phyloP scores from a whole-genome alignment of 2,113 vertebrate genomes.

The Coptodon rendalli region DNA sequence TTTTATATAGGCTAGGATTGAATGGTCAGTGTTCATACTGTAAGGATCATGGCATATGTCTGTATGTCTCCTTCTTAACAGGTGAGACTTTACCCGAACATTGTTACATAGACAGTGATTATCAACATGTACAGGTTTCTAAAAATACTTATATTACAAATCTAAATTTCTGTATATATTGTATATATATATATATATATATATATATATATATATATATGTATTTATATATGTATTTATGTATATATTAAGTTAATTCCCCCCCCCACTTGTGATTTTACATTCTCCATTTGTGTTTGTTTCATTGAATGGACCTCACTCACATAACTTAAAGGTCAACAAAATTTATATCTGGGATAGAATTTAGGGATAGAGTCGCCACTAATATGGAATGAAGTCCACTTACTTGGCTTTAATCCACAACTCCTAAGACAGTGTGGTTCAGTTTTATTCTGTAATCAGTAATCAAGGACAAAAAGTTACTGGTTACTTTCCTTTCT shows the following conservation, averaged over 20 bases:
- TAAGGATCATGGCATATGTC: not conserved
- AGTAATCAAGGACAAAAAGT: not conserved
- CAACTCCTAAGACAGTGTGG: not conserved
- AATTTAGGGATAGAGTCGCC: not conserved
- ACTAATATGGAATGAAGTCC: not conserved
- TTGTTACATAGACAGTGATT: not conserved
- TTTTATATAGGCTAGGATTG: not conserved
- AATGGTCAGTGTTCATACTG: not conserved
- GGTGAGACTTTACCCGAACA: not conserved
- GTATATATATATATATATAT: rapidly evolving
- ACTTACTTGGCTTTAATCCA: not conserved
- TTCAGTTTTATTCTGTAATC: not conserved
- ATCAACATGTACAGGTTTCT: not conserved
- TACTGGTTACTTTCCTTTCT: not conserved
- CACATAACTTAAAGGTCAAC: not conserved
- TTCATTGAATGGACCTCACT: not conserved
- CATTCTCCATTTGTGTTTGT: not conserved
- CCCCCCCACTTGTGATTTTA: not conserved
- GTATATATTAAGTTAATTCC: not conserved
- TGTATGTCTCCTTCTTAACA: not conserved
- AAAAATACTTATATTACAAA: not conserved
- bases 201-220: rapidly evolving
- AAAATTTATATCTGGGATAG: not conserved
- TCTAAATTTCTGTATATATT: not conserved
- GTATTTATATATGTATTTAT: too few relatives aligned